Base-by-base conservation (phyloP, 2,888 invertebrate genomes). In the Sarcophaga subvicina region DNA sequence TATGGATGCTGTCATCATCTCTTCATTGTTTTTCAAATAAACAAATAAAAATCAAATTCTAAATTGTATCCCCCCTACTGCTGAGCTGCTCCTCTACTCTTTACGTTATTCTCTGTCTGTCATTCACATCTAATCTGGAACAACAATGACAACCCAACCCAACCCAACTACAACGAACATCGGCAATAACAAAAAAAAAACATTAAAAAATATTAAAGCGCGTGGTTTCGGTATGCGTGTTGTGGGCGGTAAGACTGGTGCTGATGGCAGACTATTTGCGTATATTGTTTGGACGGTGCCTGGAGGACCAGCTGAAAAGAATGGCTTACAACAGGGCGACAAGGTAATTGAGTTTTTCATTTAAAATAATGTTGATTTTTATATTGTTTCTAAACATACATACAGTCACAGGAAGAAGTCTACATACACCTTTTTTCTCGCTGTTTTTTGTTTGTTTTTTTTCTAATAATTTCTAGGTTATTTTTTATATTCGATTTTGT, bases 211-310 rank as follows among this genome's bases (percentile, higher is more conserved):
- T 11, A 69, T 22, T 73, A 59, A 93, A 97, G 97, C 97, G 88
- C 96, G 97, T 89, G 98, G 98, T 83, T 98, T 98, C 91, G 98
- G 98, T 54, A 98, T 99, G 98, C 95, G 98, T 88, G 98, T 98
- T 45, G 98, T 98, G 69, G 98, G 98, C 22, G 98, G 98, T 47
- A 98, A 98, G 93, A 96, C 96, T 49, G 97, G 97, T 83, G 95
- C 96, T 49, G 97, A 97, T 93, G 98, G 98, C 6, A 96, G 96
- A 60, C 96, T 98, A 88, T 97, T 98, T 93, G 98, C 98, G 70
- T 97, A 97, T 93, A 97, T 98, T 91, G 97, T 98, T 84, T 98
- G 98, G 97, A 98, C 98, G 4, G 97, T 98, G 88, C 97, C 97
- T 14, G 97, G 98, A 67, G 98, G 98, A 49, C 97, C 98, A 45